Evolutionary conservation across 2,888 invertebrate genomes (phyloP).

Genomic region (Synanthedon myopaeformis): DNA sequence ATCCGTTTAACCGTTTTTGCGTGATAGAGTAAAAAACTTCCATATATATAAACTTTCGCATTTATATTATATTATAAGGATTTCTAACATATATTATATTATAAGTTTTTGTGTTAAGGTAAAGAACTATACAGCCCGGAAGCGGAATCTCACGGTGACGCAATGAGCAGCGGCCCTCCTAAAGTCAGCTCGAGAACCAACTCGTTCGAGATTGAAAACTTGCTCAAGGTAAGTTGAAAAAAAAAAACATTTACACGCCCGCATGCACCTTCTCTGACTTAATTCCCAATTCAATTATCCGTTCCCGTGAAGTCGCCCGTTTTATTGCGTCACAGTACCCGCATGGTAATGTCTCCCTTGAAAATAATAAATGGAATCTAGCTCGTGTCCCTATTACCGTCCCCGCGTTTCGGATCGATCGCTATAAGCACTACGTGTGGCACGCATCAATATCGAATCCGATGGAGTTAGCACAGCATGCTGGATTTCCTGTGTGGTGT

Average conservation of each 20-base stretch:
- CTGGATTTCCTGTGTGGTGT: background rate
- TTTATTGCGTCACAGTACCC: constrained; percentile 38
- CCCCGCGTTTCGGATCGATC: constrained; percentile 10
- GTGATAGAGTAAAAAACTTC: too few species aligned
- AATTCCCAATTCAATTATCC: constrained; percentile 40
- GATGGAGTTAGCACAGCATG: background rate
- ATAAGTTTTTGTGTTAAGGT: constrained; percentile 45
- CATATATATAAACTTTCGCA: too few species aligned
- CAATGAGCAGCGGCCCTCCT: constrained; percentile 44
- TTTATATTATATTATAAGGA: too few species aligned
- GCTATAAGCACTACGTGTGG: background rate
- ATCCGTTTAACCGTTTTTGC: too few species aligned
- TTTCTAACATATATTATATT: too few species aligned
- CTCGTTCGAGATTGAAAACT: constrained; percentile 95
- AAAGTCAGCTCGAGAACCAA: constrained; percentile 87
- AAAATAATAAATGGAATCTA: constrained; percentile 29
- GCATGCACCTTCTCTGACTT: constrained; percentile 25
- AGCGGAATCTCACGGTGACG: constrained; percentile 43
- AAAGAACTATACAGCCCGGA: constrained; percentile 82
- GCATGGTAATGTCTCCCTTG: constrained; percentile 39
- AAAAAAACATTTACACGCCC: constrained; percentile 11
- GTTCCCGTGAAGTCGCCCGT: constrained; percentile 24
- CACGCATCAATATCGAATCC: background rate
- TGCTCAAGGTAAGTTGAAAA: constrained; percentile 76
- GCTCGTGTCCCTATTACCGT: constrained; percentile 9